These are phyloP conservation scores for Oscheius onirici DNA, from an alignment of 2,888 invertebrate genomes.

Conservation along the genomic window DNA sequence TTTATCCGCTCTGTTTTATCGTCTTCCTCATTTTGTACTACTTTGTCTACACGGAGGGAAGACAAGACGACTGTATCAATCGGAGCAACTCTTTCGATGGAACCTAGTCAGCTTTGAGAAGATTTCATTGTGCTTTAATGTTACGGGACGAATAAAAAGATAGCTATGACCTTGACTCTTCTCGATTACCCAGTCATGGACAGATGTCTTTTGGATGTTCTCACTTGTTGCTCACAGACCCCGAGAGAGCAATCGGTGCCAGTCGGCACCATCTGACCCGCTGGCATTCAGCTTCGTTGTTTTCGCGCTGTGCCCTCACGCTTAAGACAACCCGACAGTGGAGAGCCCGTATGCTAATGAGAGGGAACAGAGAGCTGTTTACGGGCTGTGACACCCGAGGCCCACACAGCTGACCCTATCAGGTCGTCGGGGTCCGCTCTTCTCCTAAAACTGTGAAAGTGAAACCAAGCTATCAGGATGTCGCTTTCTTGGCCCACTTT, in stretches of 20 bases:
- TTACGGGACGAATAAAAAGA: conserved; percentile 9
- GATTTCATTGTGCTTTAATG: neutral
- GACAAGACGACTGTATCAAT: conserved; percentile 56
- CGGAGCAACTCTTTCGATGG: conserved; percentile 12
- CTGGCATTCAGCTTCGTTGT: conserved; percentile 26
- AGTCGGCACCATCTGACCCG: conserved; percentile 3
- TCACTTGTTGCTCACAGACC: neutral
- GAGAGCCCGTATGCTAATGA: conserved; percentile 31
- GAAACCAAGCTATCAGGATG: conserved; percentile 23
- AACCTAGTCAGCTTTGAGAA: neutral
- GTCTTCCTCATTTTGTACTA: conserved; percentile 70
- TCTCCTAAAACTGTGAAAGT: neutral
- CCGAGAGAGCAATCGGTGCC: neutral
- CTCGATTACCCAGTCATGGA: neutral
- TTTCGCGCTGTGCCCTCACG: conserved; percentile 17
- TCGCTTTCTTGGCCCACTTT: conserved; percentile 34
- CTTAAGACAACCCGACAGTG: conserved; percentile 1
- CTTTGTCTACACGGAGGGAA: conserved; percentile 70
- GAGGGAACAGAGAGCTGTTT: conserved; percentile 30
- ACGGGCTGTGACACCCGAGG: conserved; percentile 12
- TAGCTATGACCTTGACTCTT: neutral
- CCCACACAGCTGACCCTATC: conserved; percentile 16
- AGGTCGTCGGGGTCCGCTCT: neutral
- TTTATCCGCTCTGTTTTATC: conserved; percentile 69
- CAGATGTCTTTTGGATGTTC: neutral